Conservation (phyloP, 2,888 invertebrate genomes). For the Anthophora plumipes region DNA sequence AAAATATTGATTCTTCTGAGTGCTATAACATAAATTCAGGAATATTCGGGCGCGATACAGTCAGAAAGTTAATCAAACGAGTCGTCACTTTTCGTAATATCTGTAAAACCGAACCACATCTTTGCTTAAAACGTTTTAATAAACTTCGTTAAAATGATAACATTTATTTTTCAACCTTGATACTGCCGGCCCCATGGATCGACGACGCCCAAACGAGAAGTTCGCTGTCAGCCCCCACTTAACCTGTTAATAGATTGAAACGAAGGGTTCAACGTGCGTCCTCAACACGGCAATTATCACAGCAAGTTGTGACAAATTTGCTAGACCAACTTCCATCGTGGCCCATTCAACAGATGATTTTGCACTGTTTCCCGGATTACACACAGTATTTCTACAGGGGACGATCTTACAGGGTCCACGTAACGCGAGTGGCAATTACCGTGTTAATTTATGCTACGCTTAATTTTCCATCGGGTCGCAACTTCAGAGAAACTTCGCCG, state of each 20-base stretch:
- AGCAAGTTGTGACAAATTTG: constrained; percentile 5
- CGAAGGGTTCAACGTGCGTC: constrained; percentile 20
- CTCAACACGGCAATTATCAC: constrained; percentile 27
- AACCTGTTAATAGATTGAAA: constrained; percentile 16
- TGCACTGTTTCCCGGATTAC: constrained; percentile 6
- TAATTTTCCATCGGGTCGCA: constrained; percentile 44
- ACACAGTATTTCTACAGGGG: neutral
- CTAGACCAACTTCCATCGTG: constrained; percentile 6
- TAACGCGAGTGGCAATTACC: constrained; percentile 29
- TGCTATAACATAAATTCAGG: too few relatives aligned
- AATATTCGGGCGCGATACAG: too few relatives aligned
- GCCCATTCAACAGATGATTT: constrained; percentile 28
- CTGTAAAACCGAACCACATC: too few relatives aligned
- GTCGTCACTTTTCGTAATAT: too few relatives aligned
- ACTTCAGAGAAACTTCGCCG: constrained; percentile 34
- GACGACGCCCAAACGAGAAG: too few relatives aligned
- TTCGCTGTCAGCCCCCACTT: neutral
- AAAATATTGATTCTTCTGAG: too few relatives aligned
- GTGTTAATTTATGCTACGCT: constrained; percentile 38
- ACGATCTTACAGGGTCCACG: neutral
- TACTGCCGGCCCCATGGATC: too few relatives aligned
- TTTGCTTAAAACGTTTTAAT: too few relatives aligned
- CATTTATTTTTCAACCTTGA: too few relatives aligned
- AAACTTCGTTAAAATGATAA: too few relatives aligned
- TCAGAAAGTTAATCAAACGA: too few relatives aligned